Conservation (phyloP, 1,140 invertebrate genomes). For the Zaprionus nigranus region DNA sequence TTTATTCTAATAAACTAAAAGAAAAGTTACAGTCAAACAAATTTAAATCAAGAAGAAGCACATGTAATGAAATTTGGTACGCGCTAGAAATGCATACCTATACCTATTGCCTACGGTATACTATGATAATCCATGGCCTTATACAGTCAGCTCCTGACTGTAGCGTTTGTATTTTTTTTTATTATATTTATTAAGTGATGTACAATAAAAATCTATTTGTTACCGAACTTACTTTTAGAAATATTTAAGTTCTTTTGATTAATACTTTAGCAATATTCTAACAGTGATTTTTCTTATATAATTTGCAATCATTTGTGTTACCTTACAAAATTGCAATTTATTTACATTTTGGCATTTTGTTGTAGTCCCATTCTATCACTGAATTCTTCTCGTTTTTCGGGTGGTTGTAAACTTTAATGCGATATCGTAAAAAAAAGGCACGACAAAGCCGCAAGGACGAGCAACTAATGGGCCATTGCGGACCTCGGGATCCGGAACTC, state of each 20-base stretch:
- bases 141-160: too few relatives aligned
- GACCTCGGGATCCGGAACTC: conserved; percentile 17
- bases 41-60: too few relatives aligned
- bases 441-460: conserved; percentile 24
- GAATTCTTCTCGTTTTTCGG: conserved; percentile 13
- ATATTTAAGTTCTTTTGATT: not conserved
- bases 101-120: too few relatives aligned
- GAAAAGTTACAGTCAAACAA: too few relatives aligned
- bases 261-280: not conserved
- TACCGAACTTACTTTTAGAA: not conserved
- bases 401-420: conserved; percentile 66
- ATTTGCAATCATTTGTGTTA: conserved; percentile 11
- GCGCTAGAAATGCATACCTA: too few relatives aligned
- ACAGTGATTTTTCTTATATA: not conserved
- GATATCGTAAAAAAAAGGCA: conserved; percentile 61
- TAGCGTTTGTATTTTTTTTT: too few relatives aligned
- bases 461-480: conserved; percentile 40
- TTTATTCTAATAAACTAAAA: too few relatives aligned
- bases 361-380: conserved; percentile 8
- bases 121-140: too few relatives aligned
- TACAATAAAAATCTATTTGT: too few relatives aligned
- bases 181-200: too few relatives aligned
- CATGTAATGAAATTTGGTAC: too few relatives aligned
- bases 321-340: conserved; percentile 20
- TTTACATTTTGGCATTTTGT: conserved; percentile 46